Evolutionary conservation across 2,888 invertebrate species (phyloP).

Genomic region (Acanthosoma haemorrhoidale): DNA sequence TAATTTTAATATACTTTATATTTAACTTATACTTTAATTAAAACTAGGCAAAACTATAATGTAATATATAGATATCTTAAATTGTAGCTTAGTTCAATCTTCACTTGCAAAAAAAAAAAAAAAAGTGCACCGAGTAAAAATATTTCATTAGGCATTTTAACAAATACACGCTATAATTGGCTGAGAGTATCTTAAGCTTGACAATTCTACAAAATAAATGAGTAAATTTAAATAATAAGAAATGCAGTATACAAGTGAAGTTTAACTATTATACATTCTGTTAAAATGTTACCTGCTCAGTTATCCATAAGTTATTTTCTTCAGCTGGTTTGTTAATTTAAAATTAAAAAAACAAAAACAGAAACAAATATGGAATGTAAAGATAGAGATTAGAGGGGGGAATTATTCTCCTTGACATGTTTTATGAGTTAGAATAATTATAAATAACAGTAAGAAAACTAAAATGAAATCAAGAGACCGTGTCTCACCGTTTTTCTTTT

Average conservation of each 20-base stretch:
- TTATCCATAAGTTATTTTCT: background rate
- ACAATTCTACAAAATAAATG: too few species aligned
- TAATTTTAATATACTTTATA: too few species aligned
- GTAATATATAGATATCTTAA: too few species aligned
- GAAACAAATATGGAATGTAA: background rate
- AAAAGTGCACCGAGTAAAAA: too few species aligned
- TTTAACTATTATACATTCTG: background rate
- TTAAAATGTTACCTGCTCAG: background rate
- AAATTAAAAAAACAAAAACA: background rate
- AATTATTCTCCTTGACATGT: background rate
- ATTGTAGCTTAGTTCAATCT: too few species aligned
- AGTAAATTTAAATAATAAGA: too few species aligned
- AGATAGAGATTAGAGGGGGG: conserved; percentile 25
- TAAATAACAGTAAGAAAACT: conserved; percentile 4
- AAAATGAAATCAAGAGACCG: conserved; percentile 34
- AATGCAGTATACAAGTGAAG: conserved; percentile 13
- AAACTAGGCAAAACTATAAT: too few species aligned
- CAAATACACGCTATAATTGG: too few species aligned
- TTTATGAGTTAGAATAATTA: background rate
- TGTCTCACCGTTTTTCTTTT: conserved; percentile 35
- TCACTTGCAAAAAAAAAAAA: too few species aligned
- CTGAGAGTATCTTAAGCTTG: too few species aligned
- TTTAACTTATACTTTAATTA: too few species aligned
- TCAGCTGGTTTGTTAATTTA: background rate
- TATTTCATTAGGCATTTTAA: too few species aligned